phyloP scores from a whole-genome alignment of 2,797 vertebrate genomes.

The Eidolon dupreanum region DNA sequence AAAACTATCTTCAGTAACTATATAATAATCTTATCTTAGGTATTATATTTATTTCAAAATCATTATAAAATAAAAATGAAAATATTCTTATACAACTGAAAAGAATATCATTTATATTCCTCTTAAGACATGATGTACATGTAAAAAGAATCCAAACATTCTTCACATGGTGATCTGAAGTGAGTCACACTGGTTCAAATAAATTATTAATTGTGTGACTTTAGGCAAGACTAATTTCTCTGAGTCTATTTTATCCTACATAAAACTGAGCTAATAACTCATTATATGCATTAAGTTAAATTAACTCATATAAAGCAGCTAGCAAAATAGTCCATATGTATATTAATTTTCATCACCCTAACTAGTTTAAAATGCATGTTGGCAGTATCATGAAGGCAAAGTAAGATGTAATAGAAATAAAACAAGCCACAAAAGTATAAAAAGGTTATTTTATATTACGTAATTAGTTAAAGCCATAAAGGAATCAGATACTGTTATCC shows the following conservation, averaged over 20 bases:
- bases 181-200: constrained; percentile 20
- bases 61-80: constrained; percentile 42
- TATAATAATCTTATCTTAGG: constrained; percentile 17
- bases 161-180: neutral
- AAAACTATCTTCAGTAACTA: constrained; percentile 12
- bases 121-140: neutral
- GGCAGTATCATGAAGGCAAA: constrained; percentile 26
- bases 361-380: constrained; percentile 33
- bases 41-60: constrained; percentile 52
- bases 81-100: constrained; percentile 2
- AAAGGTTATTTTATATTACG: neutral
- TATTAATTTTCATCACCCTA: neutral
- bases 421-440: constrained; percentile 21
- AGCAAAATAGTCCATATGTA: neutral
- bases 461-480: constrained; percentile 15
- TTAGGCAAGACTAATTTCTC: neutral
- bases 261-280: constrained; percentile 27
- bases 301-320: neutral
- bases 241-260: constrained; percentile 22
- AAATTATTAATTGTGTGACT: neutral
- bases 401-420: constrained; percentile 42
- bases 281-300: constrained; percentile 27
- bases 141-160: neutral
- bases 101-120: constrained; percentile 14
- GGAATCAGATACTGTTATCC: neutral